Evolutionary conservation across 2,113 vertebrate species (phyloP), one percentile per base, ranked within the genome.

Genomic region (Psittacus erithacus): DNA sequence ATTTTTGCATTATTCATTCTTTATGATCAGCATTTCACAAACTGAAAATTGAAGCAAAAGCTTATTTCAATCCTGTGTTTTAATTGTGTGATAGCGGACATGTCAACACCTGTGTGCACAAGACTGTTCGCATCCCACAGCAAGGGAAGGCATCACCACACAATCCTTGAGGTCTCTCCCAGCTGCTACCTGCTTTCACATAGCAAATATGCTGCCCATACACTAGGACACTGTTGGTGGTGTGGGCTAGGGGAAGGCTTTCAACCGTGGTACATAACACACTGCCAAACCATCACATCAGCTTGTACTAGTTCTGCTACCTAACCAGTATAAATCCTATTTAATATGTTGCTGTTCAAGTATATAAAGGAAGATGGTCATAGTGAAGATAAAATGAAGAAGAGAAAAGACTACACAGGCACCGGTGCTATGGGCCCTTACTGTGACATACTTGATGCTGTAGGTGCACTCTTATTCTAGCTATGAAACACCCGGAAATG

Each of bases 401-500:
- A 76, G 70, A 92, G 31, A 27, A 62, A 77, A 18, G 13, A 49
- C 53, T 67, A 20, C 38, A 38, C 8, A 50, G 52, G 4, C n/a
- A 25, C 27, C 28, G 25, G 3, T 91, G 38, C 50, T 38, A 4
- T 12, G 23, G 43, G 31, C 55, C 39, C 7, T 82, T 86, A 53
- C n/a, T 90, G 68, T 77, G 59, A 38, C n/a, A 44, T 28, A 62
- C 2, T 52, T 62, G 52, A 7, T 71, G 41, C 47, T 68, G 29
- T 15, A 68, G 15, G 12, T 18, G 13, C 31, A n/a, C n/a, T 8
- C 13, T 70, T 76, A 17, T 59, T 93, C 50, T 27, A 76, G 13
- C 38, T 1, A 4, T 46, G 41, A 57, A n/a, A 43, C 0, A 0
- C 28, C 68, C 46, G 53, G 55, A 81, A 81, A 63, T 14, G 22